A percentile compares a stretch with the other conserved stretches of the same genome.
phyloP scores from a whole-genome alignment of 2,888 invertebrate species.

The Standfussiana lucernea region DNA sequence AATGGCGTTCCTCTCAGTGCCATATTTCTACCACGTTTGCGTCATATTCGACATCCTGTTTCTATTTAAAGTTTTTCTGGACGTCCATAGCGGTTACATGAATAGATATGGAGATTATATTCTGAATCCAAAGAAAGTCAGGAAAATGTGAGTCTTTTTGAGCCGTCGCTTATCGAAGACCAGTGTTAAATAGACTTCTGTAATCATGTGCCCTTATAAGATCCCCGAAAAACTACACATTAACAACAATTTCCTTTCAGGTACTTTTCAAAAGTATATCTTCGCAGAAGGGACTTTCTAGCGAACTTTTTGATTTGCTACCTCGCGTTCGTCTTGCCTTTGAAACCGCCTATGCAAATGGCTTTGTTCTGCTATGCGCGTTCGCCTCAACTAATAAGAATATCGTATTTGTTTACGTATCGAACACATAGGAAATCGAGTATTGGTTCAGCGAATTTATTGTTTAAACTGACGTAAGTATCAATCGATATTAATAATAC shows the following conservation, averaged over 20 bases:
- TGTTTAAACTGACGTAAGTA: conserved; percentile 86
- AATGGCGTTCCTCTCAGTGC: conserved; percentile 87
- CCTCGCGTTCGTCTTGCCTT: conserved; percentile 75
- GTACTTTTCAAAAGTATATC: conserved; percentile 84
- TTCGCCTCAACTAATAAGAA: conserved; percentile 84
- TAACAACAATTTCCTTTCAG: conserved; percentile 71
- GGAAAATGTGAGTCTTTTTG: conserved; percentile 81
- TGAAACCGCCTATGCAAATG: conserved; percentile 71
- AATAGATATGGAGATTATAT: conserved; percentile 89
- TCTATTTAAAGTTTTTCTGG: conserved; percentile 85
- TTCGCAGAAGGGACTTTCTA: conserved; percentile 84
- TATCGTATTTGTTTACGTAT: conserved; percentile 86
- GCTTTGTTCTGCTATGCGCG: conserved; percentile 82
- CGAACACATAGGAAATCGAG: conserved; percentile 83
- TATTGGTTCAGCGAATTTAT: conserved; percentile 85
- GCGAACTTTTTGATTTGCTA: conserved; percentile 84
- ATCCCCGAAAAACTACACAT: not conserved
- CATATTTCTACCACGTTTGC: conserved; percentile 79
- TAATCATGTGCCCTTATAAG: not conserved
- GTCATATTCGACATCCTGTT: conserved; percentile 83
- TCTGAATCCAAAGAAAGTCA: conserved; percentile 83
- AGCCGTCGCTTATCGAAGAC: not conserved
- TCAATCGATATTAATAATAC: not conserved
- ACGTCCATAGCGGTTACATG: conserved; percentile 87
- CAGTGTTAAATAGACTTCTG: not conserved